phyloP scores from a whole-genome alignment of 2,113 vertebrate species.

The Tyrannus savana region DNA sequence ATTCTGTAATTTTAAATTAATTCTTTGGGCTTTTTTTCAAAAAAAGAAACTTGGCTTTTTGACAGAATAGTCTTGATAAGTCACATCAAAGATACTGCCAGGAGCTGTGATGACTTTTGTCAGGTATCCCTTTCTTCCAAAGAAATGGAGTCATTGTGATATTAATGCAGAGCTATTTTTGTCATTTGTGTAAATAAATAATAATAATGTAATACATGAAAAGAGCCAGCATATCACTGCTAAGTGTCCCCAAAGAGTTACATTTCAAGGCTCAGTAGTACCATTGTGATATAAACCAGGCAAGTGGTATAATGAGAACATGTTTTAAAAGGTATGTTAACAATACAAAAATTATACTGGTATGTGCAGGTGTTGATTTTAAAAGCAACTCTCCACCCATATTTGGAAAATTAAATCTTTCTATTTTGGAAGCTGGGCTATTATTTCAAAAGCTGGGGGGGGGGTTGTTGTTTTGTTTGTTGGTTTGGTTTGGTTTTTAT shows the following conservation, averaged over 20 bases:
- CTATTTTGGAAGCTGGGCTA: neutral
- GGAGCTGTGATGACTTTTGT: neutral
- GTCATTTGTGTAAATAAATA: neutral
- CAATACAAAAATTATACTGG: neutral
- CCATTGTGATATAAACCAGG: neutral
- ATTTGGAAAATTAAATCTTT: neutral
- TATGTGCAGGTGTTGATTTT: neutral
- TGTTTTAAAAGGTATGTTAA: neutral
- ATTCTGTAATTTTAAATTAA: conserved; percentile 13
- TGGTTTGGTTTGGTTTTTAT: too few species aligned
- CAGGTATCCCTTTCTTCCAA: neutral
- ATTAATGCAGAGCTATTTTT: neutral
- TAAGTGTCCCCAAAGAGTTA: neutral
- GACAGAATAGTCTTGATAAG: neutral
- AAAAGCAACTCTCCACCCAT: neutral
- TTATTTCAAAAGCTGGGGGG: neutral
- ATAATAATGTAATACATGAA: neutral
- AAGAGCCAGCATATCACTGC: neutral
- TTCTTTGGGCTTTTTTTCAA: neutral
- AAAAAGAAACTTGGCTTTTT: conserved; percentile 8
- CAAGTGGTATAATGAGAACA: neutral
- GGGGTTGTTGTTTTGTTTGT: too few species aligned
- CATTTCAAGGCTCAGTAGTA: neutral
- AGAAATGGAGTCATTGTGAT: neutral
- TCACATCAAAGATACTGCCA: neutral